Conservation (phyloP, 2,113 vertebrate species). For the Pterocles burchelli region DNA sequence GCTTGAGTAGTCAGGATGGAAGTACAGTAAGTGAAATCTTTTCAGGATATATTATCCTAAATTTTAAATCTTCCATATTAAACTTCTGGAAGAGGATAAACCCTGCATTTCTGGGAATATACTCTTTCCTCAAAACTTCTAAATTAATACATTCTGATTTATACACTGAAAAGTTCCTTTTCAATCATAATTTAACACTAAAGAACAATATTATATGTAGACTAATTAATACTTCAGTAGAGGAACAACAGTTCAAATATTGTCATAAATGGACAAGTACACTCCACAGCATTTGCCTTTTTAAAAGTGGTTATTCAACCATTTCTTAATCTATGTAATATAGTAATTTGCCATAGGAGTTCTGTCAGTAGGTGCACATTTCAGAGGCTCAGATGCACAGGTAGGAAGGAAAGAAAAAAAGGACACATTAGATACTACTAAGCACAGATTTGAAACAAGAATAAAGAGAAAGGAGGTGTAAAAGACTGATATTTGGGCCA, state of each 20-base stretch:
- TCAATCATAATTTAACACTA: not conserved
- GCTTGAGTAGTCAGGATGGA: not conserved
- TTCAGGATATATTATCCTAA: not conserved
- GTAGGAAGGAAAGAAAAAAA: not conserved
- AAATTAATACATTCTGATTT: not conserved
- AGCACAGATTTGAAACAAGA: not conserved
- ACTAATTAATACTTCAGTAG: not conserved
- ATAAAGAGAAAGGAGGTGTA: not conserved
- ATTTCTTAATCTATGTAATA: not conserved
- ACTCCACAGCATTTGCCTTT: not conserved
- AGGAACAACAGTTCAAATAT: not conserved
- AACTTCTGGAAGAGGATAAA: not conserved
- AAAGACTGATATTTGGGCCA: not conserved
- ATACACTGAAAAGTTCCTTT: not conserved
- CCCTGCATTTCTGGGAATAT: not conserved
- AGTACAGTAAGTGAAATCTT: not conserved
- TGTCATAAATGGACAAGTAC: not conserved
- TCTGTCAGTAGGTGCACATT: not conserved
- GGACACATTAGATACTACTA: not conserved
- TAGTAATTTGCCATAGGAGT: not conserved
- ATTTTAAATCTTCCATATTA: not conserved
- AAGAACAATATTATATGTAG: not conserved
- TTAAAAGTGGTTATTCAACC: not conserved
- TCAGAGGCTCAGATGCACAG: not conserved
- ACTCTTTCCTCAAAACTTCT: not conserved